These are phyloP conservation scores for Turdus rufiventris DNA, from an alignment of 2,113 vertebrate genomes.

Conservation along the genomic window DNA sequence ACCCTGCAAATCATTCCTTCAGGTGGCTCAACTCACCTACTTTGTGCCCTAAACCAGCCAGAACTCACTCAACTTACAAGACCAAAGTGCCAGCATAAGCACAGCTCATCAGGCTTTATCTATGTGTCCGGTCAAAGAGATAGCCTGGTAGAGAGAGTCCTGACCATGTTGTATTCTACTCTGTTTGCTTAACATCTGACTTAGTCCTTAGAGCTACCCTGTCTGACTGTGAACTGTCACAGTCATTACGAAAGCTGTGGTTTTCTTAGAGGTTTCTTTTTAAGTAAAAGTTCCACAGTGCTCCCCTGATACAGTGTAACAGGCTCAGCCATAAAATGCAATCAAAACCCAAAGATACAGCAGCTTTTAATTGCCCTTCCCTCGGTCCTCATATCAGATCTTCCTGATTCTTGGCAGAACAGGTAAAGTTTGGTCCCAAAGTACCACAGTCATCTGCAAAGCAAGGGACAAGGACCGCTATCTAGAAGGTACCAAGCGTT, in stretches of 20 bases:
- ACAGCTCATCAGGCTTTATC: neutral
- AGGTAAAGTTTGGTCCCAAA: neutral
- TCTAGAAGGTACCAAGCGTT: neutral
- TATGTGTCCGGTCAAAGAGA: neutral
- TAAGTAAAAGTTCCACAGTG: neutral
- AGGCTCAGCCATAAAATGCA: neutral
- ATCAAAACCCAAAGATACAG: neutral
- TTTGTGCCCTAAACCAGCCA: neutral
- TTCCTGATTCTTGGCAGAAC: neutral
- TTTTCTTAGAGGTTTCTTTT: neutral
- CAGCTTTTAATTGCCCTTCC: neutral
- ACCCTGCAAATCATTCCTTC: neutral
- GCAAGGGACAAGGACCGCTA: neutral
- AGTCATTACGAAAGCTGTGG: neutral
- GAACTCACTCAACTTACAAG: neutral
- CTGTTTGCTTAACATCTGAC: neutral
- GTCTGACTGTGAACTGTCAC: neutral
- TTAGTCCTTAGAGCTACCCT: neutral
- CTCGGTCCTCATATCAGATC: neutral
- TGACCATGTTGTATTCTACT: neutral
- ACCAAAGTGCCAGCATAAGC: rapidly evolving
- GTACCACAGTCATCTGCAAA: neutral
- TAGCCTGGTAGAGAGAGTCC: neutral
- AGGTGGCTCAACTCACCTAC: neutral
- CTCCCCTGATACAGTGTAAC: neutral